Conservation (phyloP, 2,113 vertebrate genomes). For the Lepidothrix coronata region DNA sequence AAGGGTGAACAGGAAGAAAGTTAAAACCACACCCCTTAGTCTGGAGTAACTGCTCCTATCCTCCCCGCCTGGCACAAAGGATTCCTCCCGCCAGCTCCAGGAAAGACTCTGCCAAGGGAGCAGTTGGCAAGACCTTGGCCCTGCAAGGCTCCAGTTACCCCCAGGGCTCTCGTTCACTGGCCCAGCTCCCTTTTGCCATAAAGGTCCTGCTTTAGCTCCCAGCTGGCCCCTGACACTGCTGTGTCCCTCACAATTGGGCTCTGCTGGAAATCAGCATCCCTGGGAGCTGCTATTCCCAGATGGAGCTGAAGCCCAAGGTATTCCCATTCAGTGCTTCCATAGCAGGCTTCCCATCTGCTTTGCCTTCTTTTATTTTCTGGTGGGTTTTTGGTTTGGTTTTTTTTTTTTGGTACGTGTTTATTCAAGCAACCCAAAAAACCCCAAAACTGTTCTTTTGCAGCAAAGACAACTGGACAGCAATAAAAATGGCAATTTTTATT, state of each 20-base stretch:
- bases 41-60: background rate
- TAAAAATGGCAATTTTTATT: background rate
- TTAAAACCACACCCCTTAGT: background rate
- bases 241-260: background rate
- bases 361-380: background rate
- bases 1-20: background rate
- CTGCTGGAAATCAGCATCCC: fast-evolving
- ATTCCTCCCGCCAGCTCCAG: background rate
- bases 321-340: background rate
- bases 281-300: background rate
- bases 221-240: background rate
- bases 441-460: background rate
- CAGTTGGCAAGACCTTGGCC: background rate
- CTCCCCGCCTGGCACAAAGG: background rate
- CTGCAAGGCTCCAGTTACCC: background rate
- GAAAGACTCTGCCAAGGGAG: background rate
- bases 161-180: background rate
- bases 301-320: background rate
- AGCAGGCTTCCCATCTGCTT: background rate
- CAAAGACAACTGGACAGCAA: fast-evolving
- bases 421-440: background rate
- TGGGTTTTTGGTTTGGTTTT: too few relatives aligned
- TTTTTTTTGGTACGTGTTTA: background rate
- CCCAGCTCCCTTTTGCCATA: background rate
- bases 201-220: background rate